Evolutionary conservation across 30 jellyfish, hydroid and myxozoan genomes (phyloP).

Genomic region (Rhopilema esculentum): DNA sequence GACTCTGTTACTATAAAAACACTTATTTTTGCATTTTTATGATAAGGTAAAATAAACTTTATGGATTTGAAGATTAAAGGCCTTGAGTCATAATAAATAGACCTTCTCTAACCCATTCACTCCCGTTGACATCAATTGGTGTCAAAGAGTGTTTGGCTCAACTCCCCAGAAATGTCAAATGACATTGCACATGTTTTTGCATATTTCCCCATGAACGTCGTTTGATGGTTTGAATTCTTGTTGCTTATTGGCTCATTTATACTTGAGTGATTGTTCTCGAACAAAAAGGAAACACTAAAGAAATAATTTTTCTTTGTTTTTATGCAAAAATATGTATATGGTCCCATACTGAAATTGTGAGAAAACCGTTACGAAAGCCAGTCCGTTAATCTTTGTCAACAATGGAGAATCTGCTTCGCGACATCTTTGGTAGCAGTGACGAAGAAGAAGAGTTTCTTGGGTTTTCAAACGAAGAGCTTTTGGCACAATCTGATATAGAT

Average conservation of each 20-base stretch:
- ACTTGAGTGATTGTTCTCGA: not conserved
- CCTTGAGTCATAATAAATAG: no score
- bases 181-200: not conserved
- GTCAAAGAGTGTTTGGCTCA: not conserved
- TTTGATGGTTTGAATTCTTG: not conserved
- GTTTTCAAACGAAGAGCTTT: slow-evolving; percentile 1
- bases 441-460: slow-evolving; percentile 2
- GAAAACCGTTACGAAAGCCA: not conserved
- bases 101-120: not conserved
- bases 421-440: slow-evolving; percentile 1
- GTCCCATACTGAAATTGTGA: not conserved
- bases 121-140: not conserved
- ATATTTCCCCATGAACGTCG: not conserved
- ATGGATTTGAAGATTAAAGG: no score
- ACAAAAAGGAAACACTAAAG: not conserved
- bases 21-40: no score
- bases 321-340: not conserved
- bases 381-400: not conserved
- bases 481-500: not conserved
- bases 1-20: no score
- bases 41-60: no score
- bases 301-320: not conserved
- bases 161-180: not conserved
- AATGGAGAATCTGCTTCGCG: not conserved
- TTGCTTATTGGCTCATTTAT: not conserved